phyloP scores from a whole-genome alignment of 2,113 vertebrate species.

The Camarhynchus parvulus region DNA sequence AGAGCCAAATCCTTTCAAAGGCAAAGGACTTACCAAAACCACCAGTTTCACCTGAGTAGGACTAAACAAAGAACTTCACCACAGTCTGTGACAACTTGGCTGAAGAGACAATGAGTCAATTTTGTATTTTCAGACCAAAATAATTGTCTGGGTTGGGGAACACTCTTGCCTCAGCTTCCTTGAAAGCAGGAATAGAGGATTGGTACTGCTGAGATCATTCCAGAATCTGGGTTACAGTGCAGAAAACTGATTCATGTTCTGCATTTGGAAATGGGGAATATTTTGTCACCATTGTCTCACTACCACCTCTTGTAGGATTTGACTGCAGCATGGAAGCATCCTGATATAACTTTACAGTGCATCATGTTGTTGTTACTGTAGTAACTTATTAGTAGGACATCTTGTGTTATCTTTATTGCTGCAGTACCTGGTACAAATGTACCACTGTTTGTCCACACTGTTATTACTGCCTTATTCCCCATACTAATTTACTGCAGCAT shows the following conservation, averaged over 20 bases:
- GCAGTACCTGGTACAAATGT: constrained; percentile 67
- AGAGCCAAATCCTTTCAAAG: constrained; percentile 33
- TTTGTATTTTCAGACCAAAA: constrained; percentile 60
- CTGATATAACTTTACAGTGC: constrained; percentile 35
- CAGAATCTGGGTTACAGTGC: not conserved
- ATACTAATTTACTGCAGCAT: constrained; percentile 45
- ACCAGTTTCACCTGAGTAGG: not conserved
- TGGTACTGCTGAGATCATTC: constrained; percentile 43
- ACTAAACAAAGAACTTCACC: not conserved
- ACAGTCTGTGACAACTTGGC: not conserved
- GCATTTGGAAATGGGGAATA: not conserved
- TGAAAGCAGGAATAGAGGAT: constrained; percentile 43
- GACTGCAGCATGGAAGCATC: constrained; percentile 50
- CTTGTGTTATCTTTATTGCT: constrained; percentile 69
- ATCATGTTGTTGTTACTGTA: constrained; percentile 22
- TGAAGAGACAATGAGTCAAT: constrained; percentile 19
- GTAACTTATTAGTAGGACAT: constrained; percentile 45
- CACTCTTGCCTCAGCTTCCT: constrained; percentile 42
- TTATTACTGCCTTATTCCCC: constrained; percentile 6
- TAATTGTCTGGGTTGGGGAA: constrained; percentile 48
- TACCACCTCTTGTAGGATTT: not conserved
- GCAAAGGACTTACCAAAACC: not conserved
- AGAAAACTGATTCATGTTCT: not conserved
- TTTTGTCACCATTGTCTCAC: not conserved
- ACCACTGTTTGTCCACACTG: not conserved